phyloP scores from a whole-genome alignment of 2,888 invertebrate species.

The Lamellibrachia columna region DNA sequence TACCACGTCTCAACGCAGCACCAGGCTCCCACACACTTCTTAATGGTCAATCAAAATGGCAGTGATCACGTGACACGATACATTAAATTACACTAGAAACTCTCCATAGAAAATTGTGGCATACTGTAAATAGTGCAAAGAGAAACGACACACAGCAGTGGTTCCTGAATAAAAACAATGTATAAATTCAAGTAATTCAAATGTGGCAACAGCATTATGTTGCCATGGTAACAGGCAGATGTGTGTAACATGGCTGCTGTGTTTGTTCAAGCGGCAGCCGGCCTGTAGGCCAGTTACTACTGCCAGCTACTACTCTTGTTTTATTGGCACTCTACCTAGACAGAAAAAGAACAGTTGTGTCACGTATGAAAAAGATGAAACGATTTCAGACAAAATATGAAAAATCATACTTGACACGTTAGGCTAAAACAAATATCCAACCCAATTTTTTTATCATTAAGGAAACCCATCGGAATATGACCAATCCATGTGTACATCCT shows the following conservation, averaged over 20 bases:
- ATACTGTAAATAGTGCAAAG: not conserved
- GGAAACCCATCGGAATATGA: not conserved
- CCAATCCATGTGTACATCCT: not conserved
- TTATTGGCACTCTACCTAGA: not conserved
- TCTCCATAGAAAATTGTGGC: not conserved
- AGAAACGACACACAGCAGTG: not conserved
- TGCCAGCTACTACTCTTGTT: not conserved
- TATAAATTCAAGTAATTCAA: too few species aligned
- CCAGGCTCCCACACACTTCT: not conserved
- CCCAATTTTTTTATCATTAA: not conserved
- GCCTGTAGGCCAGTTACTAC: not conserved
- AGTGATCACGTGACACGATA: not conserved
- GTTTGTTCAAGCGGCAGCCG: too few species aligned
- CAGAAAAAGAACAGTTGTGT: not conserved
- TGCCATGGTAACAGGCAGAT: too few species aligned
- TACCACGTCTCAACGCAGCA: not conserved
- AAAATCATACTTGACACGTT: not conserved
- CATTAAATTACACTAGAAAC: not conserved
- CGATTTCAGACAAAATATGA: not conserved
- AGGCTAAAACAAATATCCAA: not conserved
- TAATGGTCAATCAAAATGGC: not conserved
- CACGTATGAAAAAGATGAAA: not conserved
- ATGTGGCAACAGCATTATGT: too few species aligned
- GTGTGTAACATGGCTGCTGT: too few species aligned
- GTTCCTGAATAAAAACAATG: not conserved